Evolutionary conservation across 2,797 vertebrate genomes (phyloP).

Genomic region (Rhadinocentrus ornatus): DNA sequence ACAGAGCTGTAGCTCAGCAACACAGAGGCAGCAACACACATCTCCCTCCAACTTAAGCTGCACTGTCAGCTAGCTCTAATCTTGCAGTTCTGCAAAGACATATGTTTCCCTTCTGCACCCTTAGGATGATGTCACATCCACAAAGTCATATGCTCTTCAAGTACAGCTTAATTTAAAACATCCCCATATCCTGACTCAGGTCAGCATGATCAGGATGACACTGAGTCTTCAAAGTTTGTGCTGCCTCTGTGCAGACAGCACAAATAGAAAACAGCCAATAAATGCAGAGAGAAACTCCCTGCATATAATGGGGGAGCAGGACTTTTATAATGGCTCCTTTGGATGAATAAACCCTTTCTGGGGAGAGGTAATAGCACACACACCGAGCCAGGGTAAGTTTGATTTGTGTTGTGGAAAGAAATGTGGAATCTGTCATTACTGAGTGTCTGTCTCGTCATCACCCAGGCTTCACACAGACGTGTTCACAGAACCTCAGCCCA

Average conservation of each 20-base stretch:
- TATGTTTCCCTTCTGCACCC: slow-evolving; percentile 78
- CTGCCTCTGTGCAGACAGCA: slow-evolving; percentile 12
- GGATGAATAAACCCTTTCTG: slow-evolving; percentile 57
- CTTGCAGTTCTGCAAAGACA: slow-evolving; percentile 56
- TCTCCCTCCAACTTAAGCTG: slow-evolving; percentile 50
- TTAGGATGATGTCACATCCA: slow-evolving; percentile 78
- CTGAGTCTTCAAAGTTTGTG: slow-evolving; percentile 23
- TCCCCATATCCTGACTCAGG: slow-evolving; percentile 51
- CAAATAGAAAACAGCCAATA: slow-evolving; percentile 20
- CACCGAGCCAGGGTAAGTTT: slow-evolving; percentile 51
- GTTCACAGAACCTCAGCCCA: slow-evolving; percentile 49
- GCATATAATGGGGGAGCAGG: slow-evolving; percentile 48
- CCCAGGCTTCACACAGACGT: slow-evolving; percentile 38
- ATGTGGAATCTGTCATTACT: slow-evolving; percentile 68
- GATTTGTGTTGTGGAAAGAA: slow-evolving; percentile 70
- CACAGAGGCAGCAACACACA: slow-evolving; percentile 35
- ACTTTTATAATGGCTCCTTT: slow-evolving; percentile 61
- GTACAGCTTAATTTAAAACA: slow-evolving; percentile 72
- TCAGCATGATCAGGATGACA: slow-evolving; percentile 15
- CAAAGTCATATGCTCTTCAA: slow-evolving; percentile 71
- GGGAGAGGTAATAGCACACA: slow-evolving; percentile 59
- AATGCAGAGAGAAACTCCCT: slow-evolving; percentile 45
- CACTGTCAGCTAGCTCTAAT: slow-evolving; percentile 52
- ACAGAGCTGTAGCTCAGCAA: slow-evolving; percentile 32
- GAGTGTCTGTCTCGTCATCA: slow-evolving; percentile 66